phyloP scores from a whole-genome alignment of 2,797 vertebrate genomes.

The Scolopax bukidnonensis region DNA sequence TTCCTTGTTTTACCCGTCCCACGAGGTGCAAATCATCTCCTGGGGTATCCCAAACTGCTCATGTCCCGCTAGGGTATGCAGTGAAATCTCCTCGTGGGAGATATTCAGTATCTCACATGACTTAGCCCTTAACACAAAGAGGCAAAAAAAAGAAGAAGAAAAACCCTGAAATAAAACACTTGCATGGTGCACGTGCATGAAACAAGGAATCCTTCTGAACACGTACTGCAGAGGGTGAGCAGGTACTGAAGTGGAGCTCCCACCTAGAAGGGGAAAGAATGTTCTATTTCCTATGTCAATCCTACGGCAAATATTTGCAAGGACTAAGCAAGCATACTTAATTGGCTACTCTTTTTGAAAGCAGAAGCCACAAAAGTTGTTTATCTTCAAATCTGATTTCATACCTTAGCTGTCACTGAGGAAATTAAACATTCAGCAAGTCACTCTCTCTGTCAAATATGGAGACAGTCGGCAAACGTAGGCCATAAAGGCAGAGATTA shows the following conservation, averaged over 20 bases:
- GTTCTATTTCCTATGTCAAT: slow-evolving; percentile 23
- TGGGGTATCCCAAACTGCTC: not conserved
- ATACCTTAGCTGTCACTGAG: slow-evolving; percentile 65
- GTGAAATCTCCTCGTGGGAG: not conserved
- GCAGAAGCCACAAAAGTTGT: slow-evolving; percentile 63
- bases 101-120: not conserved
- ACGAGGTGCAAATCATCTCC: not conserved
- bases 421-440: slow-evolving; percentile 73
- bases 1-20: not conserved
- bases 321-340: slow-evolving; percentile 63
- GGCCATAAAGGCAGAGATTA: slow-evolving; percentile 73
- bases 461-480: slow-evolving; percentile 71
- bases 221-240: not conserved
- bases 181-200: not conserved
- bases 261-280: not conserved
- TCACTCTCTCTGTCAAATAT: slow-evolving; percentile 65
- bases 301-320: slow-evolving; percentile 62
- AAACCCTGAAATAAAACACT: not conserved
- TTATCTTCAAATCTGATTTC: slow-evolving; percentile 71
- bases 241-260: not conserved
- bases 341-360: slow-evolving; percentile 57
- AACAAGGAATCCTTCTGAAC: not conserved
- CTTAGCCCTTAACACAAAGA: not conserved
- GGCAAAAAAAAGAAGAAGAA: not conserved
- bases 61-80: not conserved